Evolutionary conservation across 2,888 invertebrate species (phyloP).

Genomic region (Eilema caniola): DNA sequence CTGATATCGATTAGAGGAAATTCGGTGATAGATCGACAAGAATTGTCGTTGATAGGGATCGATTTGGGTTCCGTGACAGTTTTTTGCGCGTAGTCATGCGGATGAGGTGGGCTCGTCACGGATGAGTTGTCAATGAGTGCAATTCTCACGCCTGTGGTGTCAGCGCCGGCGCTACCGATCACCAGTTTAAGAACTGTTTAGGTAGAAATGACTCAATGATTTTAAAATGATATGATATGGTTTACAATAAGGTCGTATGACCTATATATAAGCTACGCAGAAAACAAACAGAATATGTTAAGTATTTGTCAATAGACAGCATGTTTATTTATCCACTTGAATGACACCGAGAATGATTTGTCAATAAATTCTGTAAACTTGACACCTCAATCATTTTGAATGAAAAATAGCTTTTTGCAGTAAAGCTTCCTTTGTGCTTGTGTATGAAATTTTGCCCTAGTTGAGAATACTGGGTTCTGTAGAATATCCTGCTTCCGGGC

Average conservation of each 20-base stretch:
- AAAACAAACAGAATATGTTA: too few species aligned
- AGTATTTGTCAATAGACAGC: too few species aligned
- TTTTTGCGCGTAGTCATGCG: conserved; percentile 68
- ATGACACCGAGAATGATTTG: neutral
- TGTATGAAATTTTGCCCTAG: too few species aligned
- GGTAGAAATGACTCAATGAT: conserved; percentile 17
- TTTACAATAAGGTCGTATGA: too few species aligned
- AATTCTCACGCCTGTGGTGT: conserved; percentile 65
- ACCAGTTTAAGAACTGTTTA: conserved; percentile 34
- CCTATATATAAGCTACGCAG: too few species aligned
- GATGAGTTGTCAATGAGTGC: conserved; percentile 67
- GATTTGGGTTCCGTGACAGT: conserved; percentile 76
- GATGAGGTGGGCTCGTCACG: conserved; percentile 62
- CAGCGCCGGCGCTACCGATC: conserved; percentile 60
- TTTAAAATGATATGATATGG: neutral
- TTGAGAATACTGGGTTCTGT: too few species aligned
- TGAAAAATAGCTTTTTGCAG: too few species aligned
- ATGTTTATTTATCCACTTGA: neutral
- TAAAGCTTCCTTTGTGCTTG: too few species aligned
- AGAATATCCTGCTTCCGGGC: too few species aligned
- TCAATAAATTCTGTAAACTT: neutral
- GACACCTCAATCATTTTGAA: too few species aligned
- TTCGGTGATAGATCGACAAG: conserved; percentile 39
- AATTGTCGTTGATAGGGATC: conserved; percentile 74
- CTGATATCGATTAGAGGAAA: conserved; percentile 39